Evolutionary conservation across 2,113 vertebrate species (phyloP), one percentile per base, ranked within the genome.

Genomic region (Channa maculata): DNA sequence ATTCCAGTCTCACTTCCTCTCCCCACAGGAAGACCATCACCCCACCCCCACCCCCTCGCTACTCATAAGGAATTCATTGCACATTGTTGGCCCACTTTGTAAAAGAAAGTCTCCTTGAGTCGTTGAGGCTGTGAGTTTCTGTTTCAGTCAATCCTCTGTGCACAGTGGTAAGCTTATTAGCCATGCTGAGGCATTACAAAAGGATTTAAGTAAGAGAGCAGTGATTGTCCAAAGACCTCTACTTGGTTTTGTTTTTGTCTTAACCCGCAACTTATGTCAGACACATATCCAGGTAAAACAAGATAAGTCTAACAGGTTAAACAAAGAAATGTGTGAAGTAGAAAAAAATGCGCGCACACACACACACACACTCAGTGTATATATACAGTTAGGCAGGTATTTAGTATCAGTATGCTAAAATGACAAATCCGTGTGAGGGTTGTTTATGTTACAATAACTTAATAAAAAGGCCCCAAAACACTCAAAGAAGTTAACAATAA

Each of bases 71-170:
- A 88, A 91, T 91, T 91, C 88, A 65, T 69, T 45, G 77, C 86
- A 84, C 83, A 87, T 83, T 71, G 85, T 66, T 88, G 86, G 87
- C 85, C 84, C 86, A 86, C 84, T 91, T 92, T 89, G 88, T 91
- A 87, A 90, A 82, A 89, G 84, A 89, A 93, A 89, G 80, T 84
- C 89, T 88, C 77, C 83, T 86, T 90, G 77, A 92, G 88, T 90
- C 88, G 81, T 86, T 75, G 86, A 86, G 84, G 86, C 88, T 77
- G 80, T 45, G 84, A 77, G 79, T 88, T 86, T 86, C 85, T 82
- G 82, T 93, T 89, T 89, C 70, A 75, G 73, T 87, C 87, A 82
- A 90, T 85, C 84, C 65, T 81, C 62, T 41, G 77, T 80, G 87
- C 79, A 77, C 82, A 71, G 76, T 82, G 82, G 75, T 70, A 86